Evolutionary conservation across 2,113 vertebrate species (phyloP).

Genomic region (Axis porcinus): DNA sequence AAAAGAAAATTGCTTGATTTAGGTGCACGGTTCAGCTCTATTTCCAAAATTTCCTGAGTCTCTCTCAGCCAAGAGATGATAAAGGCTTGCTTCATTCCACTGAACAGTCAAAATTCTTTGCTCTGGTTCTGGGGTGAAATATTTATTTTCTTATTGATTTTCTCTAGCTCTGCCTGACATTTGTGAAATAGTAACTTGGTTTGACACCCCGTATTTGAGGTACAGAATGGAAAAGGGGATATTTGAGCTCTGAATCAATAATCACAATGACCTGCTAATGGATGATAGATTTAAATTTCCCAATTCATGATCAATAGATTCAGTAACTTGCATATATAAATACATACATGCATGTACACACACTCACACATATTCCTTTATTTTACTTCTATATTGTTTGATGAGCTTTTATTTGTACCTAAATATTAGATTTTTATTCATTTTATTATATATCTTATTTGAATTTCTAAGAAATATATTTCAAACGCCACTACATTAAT

Average conservation of each 20-base stretch:
- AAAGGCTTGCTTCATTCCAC: background rate
- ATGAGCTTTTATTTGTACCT: background rate
- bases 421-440: background rate
- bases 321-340: background rate
- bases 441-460: background rate
- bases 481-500: background rate
- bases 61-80: background rate
- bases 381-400: background rate
- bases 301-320: background rate
- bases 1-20: background rate
- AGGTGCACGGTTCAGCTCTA: background rate
- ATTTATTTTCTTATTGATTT: background rate
- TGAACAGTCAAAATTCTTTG: background rate
- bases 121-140: background rate
- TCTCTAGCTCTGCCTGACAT: background rate
- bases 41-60: background rate
- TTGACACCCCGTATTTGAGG: background rate
- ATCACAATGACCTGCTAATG: background rate
- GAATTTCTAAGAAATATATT: background rate
- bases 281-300: background rate
- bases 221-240: background rate
- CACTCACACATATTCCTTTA: background rate
- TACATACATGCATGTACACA: background rate
- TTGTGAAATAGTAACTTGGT: background rate
- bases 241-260: background rate